Conservation (phyloP, 64 coral and sea anemone species). For the Pachyseris speciosa region DNA sequence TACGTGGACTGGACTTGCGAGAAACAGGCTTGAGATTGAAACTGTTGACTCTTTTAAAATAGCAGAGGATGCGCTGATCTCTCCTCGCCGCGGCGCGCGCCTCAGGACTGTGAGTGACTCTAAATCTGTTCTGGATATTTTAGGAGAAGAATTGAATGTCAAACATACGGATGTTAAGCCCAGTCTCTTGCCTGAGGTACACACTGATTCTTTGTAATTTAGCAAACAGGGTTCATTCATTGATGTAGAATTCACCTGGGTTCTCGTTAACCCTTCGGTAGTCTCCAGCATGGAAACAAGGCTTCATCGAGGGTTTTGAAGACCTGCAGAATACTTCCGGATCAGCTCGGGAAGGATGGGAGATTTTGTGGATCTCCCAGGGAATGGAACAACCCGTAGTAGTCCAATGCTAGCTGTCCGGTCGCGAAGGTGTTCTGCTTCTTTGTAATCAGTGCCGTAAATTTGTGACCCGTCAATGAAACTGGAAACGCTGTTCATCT, state of each 20-base stretch:
- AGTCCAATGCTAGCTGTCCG: background rate
- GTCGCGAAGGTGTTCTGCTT: background rate
- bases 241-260: constrained; percentile 34
- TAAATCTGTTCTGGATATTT: too few species aligned
- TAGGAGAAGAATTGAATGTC: too few species aligned
- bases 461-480: constrained; percentile 55
- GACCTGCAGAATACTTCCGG: constrained; percentile 27
- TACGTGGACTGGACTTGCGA: too few species aligned
- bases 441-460: background rate
- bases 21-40: too few species aligned
- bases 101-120: too few species aligned
- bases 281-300: constrained; percentile 36
- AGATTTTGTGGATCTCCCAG: background rate
- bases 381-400: background rate
- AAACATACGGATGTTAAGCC: too few species aligned
- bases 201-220: background rate
- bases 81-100: too few species aligned
- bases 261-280: constrained; percentile 41
- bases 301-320: background rate
- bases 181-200: too few species aligned
- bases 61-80: too few species aligned
- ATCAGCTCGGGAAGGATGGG: background rate
- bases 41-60: too few species aligned
- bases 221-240: background rate
- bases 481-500: constrained; percentile 21